Evolutionary conservation across 2,888 invertebrate species (phyloP).

Genomic region (Drosophila pullipes): DNA sequence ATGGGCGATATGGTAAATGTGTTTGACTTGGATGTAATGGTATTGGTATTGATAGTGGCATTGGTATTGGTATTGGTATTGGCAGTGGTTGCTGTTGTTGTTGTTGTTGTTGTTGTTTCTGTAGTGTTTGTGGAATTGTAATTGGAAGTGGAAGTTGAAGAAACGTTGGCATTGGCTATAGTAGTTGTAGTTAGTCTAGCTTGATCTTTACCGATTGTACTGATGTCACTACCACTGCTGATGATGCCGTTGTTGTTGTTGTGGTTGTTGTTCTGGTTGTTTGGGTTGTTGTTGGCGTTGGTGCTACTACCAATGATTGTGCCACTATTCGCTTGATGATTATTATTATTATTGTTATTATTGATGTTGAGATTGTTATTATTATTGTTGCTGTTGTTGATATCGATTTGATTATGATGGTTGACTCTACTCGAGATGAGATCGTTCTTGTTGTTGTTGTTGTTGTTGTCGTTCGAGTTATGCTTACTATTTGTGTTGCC

Average conservation of each 20-base stretch:
- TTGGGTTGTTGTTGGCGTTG: conserved; percentile 73
- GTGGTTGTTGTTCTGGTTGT: conserved; percentile 50
- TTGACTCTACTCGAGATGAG: conserved; percentile 77
- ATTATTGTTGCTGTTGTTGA: conserved; percentile 77
- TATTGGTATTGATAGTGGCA: neutral
- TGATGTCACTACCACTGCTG: conserved; percentile 82
- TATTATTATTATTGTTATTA: conserved; percentile 77
- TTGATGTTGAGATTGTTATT: conserved; percentile 78
- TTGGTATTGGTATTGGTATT: conserved; percentile 1
- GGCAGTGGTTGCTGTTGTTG: conserved; percentile 2
- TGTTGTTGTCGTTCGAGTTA: conserved; percentile 76
- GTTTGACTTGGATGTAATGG: conserved; percentile 9
- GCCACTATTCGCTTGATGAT: conserved; percentile 84
- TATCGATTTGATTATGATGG: conserved; percentile 75
- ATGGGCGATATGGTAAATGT: conserved; percentile 21
- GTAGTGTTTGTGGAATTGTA: conserved; percentile 29
- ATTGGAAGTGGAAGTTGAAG: conserved; percentile 22
- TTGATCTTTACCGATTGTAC: conserved; percentile 85
- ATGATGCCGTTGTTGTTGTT: conserved; percentile 81
- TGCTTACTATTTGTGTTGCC: conserved; percentile 80
- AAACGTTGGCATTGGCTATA: conserved; percentile 57
- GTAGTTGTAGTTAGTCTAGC: conserved; percentile 62
- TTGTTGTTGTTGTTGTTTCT: conserved; percentile 15
- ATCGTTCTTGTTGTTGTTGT: conserved; percentile 73
- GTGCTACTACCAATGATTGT: conserved; percentile 84